A percentile compares a stretch with the other conserved stretches of the same genome.
phyloP scores from a whole-genome alignment of 2,113 vertebrate species.

The zebrafish (Danio rerio) region DNA sequence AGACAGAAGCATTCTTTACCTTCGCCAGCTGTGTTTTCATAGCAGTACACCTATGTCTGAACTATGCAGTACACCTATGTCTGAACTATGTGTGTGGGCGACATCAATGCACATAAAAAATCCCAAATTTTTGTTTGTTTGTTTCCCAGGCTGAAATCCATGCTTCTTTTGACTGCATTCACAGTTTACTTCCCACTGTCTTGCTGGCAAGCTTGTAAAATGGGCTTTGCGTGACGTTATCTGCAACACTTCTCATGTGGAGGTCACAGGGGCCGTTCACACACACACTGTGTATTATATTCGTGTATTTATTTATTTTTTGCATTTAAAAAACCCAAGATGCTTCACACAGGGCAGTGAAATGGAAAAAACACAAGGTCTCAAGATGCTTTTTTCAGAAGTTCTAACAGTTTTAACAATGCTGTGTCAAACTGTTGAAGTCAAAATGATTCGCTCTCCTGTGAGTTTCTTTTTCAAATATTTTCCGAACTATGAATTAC shows the following conservation, averaged over 20 bases:
- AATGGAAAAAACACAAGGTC: neutral
- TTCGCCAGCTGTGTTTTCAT: neutral
- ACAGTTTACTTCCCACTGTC: neutral
- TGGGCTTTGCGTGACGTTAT: neutral
- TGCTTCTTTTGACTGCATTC: neutral
- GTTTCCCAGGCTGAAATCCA: neutral
- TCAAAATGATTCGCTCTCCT: too few species aligned
- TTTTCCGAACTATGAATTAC: too few species aligned
- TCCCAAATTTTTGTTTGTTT: too few species aligned
- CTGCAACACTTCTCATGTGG: neutral
- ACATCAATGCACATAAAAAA: too few species aligned
- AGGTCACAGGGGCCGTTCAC: neutral
- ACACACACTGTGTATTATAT: neutral
- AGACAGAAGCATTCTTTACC: neutral
- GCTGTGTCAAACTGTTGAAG: neutral
- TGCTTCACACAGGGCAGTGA: neutral
- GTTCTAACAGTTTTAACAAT: neutral
- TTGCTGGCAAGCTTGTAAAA: conserved; percentile 16
- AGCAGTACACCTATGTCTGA: neutral
- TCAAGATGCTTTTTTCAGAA: neutral
- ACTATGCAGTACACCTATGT: neutral
- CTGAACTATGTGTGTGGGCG: neutral
- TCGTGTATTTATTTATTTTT: neutral
- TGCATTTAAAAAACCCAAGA: neutral
- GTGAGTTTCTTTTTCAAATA: too few species aligned